Percentiles rank a stretch among this genome's conserved stretches.
Conservation (phyloP, 2,888 invertebrate species). For the Gymnocheta viridis region DNA sequence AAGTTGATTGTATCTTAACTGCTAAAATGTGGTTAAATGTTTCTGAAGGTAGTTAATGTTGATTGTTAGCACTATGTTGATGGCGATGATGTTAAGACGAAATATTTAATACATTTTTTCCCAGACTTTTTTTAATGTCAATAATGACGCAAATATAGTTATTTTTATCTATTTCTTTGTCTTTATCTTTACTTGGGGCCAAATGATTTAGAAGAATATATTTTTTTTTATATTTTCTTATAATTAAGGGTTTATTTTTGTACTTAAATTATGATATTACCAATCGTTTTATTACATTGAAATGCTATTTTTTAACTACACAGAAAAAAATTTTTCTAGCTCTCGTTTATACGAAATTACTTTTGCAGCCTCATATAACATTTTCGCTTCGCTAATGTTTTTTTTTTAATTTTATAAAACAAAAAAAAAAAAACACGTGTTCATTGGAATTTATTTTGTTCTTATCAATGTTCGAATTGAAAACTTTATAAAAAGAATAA, state of each 20-base stretch:
- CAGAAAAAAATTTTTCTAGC: no score
- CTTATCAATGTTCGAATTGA: no score
- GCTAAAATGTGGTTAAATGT: constrained; percentile 64
- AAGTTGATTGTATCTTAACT: constrained; percentile 64
- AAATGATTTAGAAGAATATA: constrained; percentile 5
- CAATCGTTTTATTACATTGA: neutral
- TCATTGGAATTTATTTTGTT: no score
- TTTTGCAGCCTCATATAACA: no score
- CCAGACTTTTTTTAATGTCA: neutral
- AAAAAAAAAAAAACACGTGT: no score
- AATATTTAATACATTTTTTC: constrained; percentile 16
- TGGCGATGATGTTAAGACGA: constrained; percentile 34
- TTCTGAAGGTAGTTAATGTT: constrained; percentile 70
- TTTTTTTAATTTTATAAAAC: no score
- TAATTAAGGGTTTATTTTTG: neutral
- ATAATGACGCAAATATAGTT: constrained; percentile 40
- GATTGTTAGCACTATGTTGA: constrained; percentile 70
- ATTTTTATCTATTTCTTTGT: constrained; percentile 38
- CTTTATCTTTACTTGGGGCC: constrained; percentile 42
- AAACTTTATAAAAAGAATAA: no score
- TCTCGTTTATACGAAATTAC: no score
- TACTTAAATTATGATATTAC: neutral
- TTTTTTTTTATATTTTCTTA: neutral
- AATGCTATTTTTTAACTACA: no score
- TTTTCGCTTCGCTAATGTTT: no score